Evolutionary conservation across 1,140 invertebrate genomes (phyloP), one percentile per base, ranked within the genome.

Genomic region (Brachionus sp.): DNA sequence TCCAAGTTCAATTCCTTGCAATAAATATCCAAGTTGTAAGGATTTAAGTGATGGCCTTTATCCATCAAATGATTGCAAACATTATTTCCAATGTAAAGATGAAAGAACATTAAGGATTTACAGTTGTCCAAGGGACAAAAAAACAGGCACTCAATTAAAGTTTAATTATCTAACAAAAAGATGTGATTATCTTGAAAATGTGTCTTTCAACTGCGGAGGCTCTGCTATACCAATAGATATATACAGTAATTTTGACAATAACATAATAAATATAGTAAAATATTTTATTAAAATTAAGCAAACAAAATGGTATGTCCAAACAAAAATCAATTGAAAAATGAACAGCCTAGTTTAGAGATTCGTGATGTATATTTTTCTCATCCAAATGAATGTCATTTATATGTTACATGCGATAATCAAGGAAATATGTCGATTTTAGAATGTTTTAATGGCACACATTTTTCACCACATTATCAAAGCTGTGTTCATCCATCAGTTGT

Each of bases 401-500:
- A 62, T 29, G 10, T 80, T 19, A 44, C 50, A 62, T 80, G 77
- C n/a, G 77, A 80, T 50, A 19, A 37, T 13, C 19, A 62, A 12
- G 77, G 77, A 62, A 80, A 62, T 33, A 62, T 80, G 77, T 42
- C 62, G 3, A 44, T 80, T 12, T 57, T 66, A 23, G 62, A 80
- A 35, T 80, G 77, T 37, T 62, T 35, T 23, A 80, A 80, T 33
- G 50, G 62, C 16, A 80, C 77, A 9, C 77, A 80, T 39, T 80
- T 80, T 66, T 80, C 77, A n/a, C 77, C 77, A 19, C 13, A 57
- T 80, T 80, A 80, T 62, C 77, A 80, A 66, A 66, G 62, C 37
- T 80, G 77, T 80, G 77, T 80, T 9, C 77, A 80, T 66, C 50
- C 50, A 39, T 80, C 77, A 80, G 77, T 80, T 6, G 77, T 53